These are phyloP conservation scores for Plectropomus leopardus DNA, from an alignment of 2,113 vertebrate genomes.

Conservation along the genomic window DNA sequence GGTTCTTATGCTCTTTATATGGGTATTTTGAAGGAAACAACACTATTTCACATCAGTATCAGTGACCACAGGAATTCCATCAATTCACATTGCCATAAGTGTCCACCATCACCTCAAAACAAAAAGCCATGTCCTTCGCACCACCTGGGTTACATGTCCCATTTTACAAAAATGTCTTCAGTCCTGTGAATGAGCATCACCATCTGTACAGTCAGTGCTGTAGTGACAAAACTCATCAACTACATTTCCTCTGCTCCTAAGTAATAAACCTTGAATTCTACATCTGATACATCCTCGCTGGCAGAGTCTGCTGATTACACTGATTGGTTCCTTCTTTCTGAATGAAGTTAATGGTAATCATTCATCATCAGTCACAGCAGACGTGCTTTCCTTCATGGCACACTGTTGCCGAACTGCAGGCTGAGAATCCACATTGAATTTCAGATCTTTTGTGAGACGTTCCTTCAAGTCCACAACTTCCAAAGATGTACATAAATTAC, in stretches of 20 bases:
- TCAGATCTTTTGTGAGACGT: not conserved
- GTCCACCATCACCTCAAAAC: not conserved
- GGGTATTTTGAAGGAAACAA: constrained; percentile 1
- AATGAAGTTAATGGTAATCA: constrained; percentile 20
- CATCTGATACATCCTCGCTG: constrained; percentile 23
- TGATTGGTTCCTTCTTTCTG: constrained; percentile 31
- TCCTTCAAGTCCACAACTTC: constrained; percentile 9
- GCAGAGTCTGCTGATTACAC: constrained; percentile 28
- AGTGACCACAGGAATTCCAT: not conserved
- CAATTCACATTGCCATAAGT: not conserved
- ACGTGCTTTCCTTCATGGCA: not conserved
- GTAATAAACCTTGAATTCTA: constrained; percentile 26
- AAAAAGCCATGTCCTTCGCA: not conserved
- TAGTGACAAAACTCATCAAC: constrained; percentile 8
- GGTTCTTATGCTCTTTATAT: constrained; percentile 55
- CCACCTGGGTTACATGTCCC: not conserved
- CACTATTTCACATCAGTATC: not conserved
- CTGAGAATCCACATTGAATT: not conserved
- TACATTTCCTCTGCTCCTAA: not conserved
- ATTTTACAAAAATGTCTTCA: not conserved
- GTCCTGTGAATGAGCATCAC: not conserved
- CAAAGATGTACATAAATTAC: constrained; percentile 10
- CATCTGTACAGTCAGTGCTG: not conserved
- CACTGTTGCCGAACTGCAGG: not conserved
- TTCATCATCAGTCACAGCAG: not conserved